Evolutionary conservation across 2,888 invertebrate genomes (phyloP).

Genomic region (Xestia xanthographa): DNA sequence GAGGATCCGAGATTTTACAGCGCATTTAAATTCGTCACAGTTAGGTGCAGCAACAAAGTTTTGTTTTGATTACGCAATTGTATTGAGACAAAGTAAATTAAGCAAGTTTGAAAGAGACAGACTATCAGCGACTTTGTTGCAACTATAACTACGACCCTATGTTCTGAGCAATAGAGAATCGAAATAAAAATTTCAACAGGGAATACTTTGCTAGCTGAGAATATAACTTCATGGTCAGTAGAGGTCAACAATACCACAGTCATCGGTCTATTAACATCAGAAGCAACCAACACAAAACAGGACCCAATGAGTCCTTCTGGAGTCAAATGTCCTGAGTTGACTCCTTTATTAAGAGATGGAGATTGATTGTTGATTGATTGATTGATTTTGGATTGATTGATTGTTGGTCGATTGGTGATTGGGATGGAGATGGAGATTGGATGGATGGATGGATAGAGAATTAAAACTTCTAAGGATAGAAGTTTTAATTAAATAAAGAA

Average conservation of each 20-base stretch:
- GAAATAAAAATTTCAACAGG: no score
- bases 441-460: no score
- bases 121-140: no score
- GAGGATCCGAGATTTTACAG: conserved; percentile 7
- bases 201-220: background rate
- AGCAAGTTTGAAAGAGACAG: background rate
- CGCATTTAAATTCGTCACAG: conserved; percentile 7
- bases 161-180: no score
- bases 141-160: background rate
- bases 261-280: background rate
- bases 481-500: no score
- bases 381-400: no score
- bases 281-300: background rate
- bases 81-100: background rate
- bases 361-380: no score
- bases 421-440: no score
- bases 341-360: background rate
- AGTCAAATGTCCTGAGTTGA: background rate
- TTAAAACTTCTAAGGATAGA: no score
- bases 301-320: background rate
- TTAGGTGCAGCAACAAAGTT: background rate
- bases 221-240: background rate
- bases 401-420: no score
- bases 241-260: background rate
- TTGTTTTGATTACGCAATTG: background rate